Conservation (phyloP, 2,113 vertebrate genomes). For the Hassar affinis region DNA sequence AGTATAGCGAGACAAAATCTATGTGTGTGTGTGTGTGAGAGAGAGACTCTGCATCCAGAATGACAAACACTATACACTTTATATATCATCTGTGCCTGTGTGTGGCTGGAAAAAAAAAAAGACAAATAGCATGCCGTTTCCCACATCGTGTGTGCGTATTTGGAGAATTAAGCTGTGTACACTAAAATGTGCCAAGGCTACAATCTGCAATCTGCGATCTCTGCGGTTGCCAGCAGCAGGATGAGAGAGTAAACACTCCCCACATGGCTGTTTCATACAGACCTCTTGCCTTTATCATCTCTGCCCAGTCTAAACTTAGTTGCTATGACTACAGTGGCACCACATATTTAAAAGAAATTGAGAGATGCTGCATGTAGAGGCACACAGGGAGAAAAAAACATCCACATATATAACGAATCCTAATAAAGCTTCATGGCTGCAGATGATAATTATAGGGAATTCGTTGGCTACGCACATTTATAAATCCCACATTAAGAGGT, state of each 20-base stretch:
- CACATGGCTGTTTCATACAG: slow-evolving; percentile 17
- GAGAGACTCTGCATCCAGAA: background rate
- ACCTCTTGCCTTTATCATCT: slow-evolving; percentile 20
- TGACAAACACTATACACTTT: background rate
- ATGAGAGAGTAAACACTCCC: slow-evolving; percentile 29
- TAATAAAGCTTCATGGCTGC: background rate
- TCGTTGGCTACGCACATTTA: background rate
- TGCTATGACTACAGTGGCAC: slow-evolving; percentile 59
- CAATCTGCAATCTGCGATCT: slow-evolving; percentile 29
- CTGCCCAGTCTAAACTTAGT: slow-evolving; percentile 38
- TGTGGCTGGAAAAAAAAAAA: slow-evolving; percentile 11
- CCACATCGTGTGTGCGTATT: slow-evolving; percentile 4
- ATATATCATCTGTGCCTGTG: background rate
- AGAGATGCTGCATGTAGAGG: background rate
- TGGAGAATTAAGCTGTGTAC: slow-evolving; percentile 20
- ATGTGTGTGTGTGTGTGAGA: slow-evolving; percentile 5
- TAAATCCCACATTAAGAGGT: background rate
- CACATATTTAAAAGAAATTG: slow-evolving; percentile 23
- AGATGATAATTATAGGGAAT: slow-evolving; percentile 8
- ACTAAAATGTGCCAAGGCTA: background rate
- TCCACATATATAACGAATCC: background rate
- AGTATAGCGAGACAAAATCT: no score
- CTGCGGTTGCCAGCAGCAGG: background rate
- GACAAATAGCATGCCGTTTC: background rate
- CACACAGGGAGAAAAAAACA: background rate